phyloP scores from a whole-genome alignment of 35 echinoderm and acorn worm species.

The Ptychodera flava region DNA sequence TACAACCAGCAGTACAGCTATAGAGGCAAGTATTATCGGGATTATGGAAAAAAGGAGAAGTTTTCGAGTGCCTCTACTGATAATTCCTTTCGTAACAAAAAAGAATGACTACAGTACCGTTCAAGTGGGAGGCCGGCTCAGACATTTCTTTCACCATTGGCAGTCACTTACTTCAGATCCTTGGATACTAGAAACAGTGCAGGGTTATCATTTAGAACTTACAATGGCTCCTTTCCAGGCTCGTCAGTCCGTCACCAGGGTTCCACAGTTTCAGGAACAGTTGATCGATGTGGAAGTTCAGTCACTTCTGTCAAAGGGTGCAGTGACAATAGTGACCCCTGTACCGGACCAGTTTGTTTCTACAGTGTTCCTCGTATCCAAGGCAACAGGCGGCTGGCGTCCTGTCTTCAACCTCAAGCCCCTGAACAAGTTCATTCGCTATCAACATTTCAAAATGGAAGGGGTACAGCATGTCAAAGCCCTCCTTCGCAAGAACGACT shows the following conservation, averaged over 20 bases:
- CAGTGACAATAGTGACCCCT: background rate
- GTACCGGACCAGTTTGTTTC: background rate
- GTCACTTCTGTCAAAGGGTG: background rate
- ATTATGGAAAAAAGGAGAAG: too few relatives aligned
- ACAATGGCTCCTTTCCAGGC: background rate
- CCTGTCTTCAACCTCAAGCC: background rate
- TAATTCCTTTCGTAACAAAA: too few relatives aligned
- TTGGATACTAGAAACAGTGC: constrained; percentile 27
- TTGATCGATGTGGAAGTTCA: background rate
- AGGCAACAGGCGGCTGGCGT: constrained; percentile 12
- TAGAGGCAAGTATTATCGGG: too few relatives aligned
- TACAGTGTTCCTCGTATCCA: constrained; percentile 29
- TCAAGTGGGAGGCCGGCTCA: too few relatives aligned
- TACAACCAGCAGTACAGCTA: too few relatives aligned
- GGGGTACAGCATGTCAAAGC: constrained; percentile 7
- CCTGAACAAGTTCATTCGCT: constrained; percentile 12
- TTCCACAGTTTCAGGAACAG: background rate
- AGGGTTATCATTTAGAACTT: constrained; percentile 35
- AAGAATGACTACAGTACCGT: too few relatives aligned
- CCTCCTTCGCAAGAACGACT: constrained; percentile 4
- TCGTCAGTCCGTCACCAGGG: background rate
- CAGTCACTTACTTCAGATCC: constrained; percentile 20
- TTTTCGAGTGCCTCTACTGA: too few relatives aligned
- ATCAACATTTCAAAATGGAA: constrained; percentile 34
- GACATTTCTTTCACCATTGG: constrained; percentile 6